phyloP scores from a whole-genome alignment of 2,113 vertebrate species.

The Mixornis gularis region DNA sequence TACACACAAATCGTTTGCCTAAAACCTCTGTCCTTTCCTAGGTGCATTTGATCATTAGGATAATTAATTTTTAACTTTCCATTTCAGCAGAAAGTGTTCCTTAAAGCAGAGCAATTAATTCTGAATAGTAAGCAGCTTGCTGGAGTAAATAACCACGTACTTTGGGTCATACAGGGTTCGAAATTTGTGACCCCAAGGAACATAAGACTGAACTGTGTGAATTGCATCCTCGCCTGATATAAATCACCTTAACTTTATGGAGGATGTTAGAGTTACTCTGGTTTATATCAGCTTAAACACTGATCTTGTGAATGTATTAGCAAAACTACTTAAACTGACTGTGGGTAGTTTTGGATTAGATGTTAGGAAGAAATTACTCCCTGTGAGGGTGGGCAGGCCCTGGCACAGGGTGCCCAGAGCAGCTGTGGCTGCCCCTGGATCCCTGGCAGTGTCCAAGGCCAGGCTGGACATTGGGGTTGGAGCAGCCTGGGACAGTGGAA shows the following conservation, averaged over 20 bases:
- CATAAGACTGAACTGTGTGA: background rate
- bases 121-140: background rate
- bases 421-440: background rate
- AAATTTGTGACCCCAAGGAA: background rate
- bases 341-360: background rate
- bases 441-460: background rate
- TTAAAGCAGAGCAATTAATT: background rate
- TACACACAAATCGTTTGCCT: background rate
- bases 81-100: background rate
- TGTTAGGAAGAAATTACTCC: background rate
- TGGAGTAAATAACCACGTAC: background rate
- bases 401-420: background rate
- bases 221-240: background rate
- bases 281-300: background rate
- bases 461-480: fast-evolving
- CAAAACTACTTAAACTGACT: background rate
- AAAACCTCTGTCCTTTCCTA: background rate
- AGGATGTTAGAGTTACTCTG: background rate
- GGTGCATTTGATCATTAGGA: background rate
- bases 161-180: background rate
- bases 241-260: background rate
- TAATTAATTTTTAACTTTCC: background rate
- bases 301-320: background rate
- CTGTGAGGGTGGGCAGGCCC: fast-evolving
- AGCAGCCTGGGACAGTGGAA: fast-evolving